phyloP scores from a whole-genome alignment of 2,888 invertebrate genomes.

The Aproaerema taeniolella region DNA sequence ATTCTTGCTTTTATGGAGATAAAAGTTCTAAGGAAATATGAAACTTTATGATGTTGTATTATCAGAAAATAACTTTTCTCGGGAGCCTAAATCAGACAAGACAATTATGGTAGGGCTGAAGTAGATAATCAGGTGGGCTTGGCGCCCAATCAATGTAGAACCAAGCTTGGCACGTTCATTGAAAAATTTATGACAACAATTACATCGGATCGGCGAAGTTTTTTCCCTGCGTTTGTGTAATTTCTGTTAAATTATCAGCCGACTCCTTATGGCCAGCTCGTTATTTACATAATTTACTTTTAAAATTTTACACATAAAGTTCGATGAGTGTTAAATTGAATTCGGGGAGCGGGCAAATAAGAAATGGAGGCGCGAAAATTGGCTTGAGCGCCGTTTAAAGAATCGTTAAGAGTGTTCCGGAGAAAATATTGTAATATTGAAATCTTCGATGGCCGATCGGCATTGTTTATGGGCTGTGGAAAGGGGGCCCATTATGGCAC shows the following conservation, averaged over 20 bases:
- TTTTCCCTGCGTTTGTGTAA: constrained; percentile 45
- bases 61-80: constrained; percentile 1
- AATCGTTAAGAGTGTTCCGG: constrained; percentile 65
- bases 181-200: constrained; percentile 48
- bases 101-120: neutral
- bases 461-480: constrained; percentile 59
- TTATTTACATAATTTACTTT: constrained; percentile 63
- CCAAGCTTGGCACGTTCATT: too few relatives aligned
- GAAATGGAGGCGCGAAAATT: constrained; percentile 70
- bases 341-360: constrained; percentile 68
- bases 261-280: constrained; percentile 48
- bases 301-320: constrained; percentile 54
- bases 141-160: too few relatives aligned
- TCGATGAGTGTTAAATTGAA: constrained; percentile 74
- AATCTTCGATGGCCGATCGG: constrained; percentile 25
- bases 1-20: too few relatives aligned
- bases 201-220: constrained; percentile 45
- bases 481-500: constrained; percentile 44
- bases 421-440: constrained; percentile 59
- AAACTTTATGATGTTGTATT: too few relatives aligned
- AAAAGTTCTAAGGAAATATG: too few relatives aligned
- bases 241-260: constrained; percentile 53
- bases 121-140: neutral
- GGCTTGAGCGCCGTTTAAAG: constrained; percentile 64
- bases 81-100: neutral